Conservation (phyloP, 2,888 invertebrate species). For the Trichogramma dendrolimi region DNA sequence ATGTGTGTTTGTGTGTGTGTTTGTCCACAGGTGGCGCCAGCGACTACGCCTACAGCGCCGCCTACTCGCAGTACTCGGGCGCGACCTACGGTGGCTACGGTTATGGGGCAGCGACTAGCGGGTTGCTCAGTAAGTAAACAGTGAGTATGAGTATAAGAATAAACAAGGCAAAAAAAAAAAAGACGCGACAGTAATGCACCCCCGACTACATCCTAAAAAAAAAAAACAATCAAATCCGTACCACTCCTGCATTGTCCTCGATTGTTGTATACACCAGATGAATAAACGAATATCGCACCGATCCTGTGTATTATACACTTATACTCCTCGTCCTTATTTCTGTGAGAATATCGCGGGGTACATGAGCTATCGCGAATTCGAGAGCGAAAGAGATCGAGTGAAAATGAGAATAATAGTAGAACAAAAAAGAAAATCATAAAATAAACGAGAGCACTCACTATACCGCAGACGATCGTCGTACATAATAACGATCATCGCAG, state of each 20-base stretch:
- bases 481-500: not conserved
- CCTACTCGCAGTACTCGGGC: slow-evolving; percentile 73
- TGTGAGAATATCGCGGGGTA: not conserved
- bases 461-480: too few relatives aligned
- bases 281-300: not conserved
- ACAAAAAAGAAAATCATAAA: not conserved
- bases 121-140: slow-evolving; percentile 69
- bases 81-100: slow-evolving; percentile 66
- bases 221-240: not conserved
- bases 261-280: not conserved
- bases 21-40: slow-evolving; percentile 56
- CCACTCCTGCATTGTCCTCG: not conserved
- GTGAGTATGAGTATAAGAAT: slow-evolving; percentile 57
- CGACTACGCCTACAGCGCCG: slow-evolving; percentile 70
- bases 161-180: slow-evolving; percentile 38
- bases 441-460: not conserved
- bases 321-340: not conserved
- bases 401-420: not conserved
- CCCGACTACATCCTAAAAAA: not conserved
- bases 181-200: too few relatives aligned
- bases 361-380: not conserved
- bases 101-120: slow-evolving; percentile 63
- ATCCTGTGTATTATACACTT: not conserved
- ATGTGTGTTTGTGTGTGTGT: slow-evolving; percentile 1
- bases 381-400: not conserved